Conservation (phyloP, 2,888 invertebrate genomes). For the Artemia sp. region DNA sequence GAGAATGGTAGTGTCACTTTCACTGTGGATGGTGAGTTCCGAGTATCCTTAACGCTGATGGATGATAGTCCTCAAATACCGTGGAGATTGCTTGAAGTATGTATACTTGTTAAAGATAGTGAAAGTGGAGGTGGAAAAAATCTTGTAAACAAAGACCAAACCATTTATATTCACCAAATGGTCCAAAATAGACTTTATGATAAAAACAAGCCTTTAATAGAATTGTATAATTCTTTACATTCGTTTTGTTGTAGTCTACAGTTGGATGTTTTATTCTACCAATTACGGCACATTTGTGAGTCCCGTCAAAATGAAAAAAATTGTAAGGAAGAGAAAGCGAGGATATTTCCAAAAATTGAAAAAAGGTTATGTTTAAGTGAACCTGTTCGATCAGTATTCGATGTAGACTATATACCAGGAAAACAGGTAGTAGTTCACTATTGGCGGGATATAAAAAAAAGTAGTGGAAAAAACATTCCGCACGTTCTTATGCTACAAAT, state of each 20-base stretch:
- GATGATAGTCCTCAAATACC: conserved; percentile 82
- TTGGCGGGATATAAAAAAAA: conserved; percentile 47
- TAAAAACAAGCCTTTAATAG: conserved; percentile 55
- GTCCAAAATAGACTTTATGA: conserved; percentile 75
- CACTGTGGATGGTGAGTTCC: conserved; percentile 84
- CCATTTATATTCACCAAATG: conserved; percentile 69
- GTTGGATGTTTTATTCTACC: conserved; percentile 70
- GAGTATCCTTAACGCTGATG: conserved; percentile 88
- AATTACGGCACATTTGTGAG: conserved; percentile 67
- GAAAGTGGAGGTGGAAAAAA: conserved; percentile 93
- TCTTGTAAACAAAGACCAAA: conserved; percentile 80
- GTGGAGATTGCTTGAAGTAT: conserved; percentile 86
- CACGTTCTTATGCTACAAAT: conserved; percentile 76
- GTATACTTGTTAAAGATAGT: conserved; percentile 86
- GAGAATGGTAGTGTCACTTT: conserved; percentile 88
- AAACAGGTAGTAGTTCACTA: conserved; percentile 79
- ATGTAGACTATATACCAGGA: conserved; percentile 59
- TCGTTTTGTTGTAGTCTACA: conserved; percentile 90
- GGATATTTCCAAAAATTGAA: too few relatives aligned
- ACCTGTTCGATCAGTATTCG: conserved; percentile 29
- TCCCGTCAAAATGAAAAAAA: conserved; percentile 40
- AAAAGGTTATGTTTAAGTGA: conserved; percentile 40
- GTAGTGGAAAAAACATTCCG: conserved; percentile 58
- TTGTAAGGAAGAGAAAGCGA: too few relatives aligned
- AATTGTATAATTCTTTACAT: conserved; percentile 66